A percentile compares a stretch with the other conserved stretches of the same genome.
phyloP scores from a whole-genome alignment of 2,113 vertebrate genomes.

The Pycnonotus jocosus region DNA sequence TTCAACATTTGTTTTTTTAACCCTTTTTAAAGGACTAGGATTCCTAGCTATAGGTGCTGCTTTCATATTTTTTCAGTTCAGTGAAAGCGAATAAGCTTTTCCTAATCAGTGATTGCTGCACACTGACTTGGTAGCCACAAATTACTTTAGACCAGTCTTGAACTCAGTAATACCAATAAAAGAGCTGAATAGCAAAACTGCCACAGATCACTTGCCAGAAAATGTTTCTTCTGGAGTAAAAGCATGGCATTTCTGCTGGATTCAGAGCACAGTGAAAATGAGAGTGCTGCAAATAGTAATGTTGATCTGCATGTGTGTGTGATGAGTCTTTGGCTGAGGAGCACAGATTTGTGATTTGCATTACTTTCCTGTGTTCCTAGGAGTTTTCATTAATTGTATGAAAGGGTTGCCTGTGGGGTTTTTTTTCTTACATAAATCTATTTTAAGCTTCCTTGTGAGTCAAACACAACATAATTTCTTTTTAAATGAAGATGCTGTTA shows the following conservation, averaged over 20 bases:
- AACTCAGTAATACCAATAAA: slow-evolving; percentile 8
- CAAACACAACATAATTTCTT: not conserved
- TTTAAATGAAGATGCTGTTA: not conserved
- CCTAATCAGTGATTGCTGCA: slow-evolving; percentile 32
- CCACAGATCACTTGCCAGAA: slow-evolving; percentile 18
- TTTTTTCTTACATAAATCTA: not conserved
- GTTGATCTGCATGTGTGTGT: not conserved
- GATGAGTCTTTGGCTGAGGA: not conserved
- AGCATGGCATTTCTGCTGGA: not conserved
- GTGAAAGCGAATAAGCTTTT: slow-evolving; percentile 25
- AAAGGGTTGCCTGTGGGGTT: not conserved
- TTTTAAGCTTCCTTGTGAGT: not conserved
- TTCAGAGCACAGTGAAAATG: not conserved
- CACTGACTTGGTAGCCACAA: slow-evolving; percentile 40
- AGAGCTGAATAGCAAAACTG: slow-evolving; percentile 34
- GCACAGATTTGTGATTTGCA: not conserved
- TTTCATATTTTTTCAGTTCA: slow-evolving; percentile 29
- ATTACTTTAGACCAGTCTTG: slow-evolving; percentile 35
- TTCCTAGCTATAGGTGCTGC: slow-evolving; percentile 29
- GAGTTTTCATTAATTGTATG: not conserved
- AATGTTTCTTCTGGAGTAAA: slow-evolving; percentile 27
- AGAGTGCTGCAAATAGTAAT: not conserved
- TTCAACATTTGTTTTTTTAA: slow-evolving; percentile 16
- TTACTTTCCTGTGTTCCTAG: not conserved
- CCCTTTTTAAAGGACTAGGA: not conserved